Conservation (phyloP, 1,140 invertebrate genomes). For the Anastrepha obliqua region DNA sequence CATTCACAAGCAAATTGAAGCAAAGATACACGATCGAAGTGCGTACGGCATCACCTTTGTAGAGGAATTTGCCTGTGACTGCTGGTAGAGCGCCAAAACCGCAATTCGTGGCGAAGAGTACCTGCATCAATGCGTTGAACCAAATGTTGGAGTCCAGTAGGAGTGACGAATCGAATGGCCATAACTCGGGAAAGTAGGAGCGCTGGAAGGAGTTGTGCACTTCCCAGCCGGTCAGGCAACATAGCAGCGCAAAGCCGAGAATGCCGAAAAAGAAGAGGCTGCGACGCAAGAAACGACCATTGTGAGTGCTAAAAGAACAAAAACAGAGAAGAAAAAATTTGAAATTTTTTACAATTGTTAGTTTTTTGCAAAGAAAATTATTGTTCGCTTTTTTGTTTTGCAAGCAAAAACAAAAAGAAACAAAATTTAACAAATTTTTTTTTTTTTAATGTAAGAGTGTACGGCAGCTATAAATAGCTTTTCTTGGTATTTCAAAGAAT, state of each 20-base stretch:
- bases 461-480: neutral
- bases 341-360: no score
- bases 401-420: no score
- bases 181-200: constrained; percentile 69
- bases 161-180: constrained; percentile 62
- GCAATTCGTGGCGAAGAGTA: constrained; percentile 70
- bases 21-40: constrained; percentile 72
- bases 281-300: constrained; percentile 67
- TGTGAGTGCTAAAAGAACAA: constrained; percentile 67
- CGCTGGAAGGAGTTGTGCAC: constrained; percentile 67
- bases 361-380: no score
- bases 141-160: constrained; percentile 69
- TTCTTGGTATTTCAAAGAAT: no score
- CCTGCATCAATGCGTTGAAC: constrained; percentile 73
- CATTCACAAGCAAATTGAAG: constrained; percentile 72
- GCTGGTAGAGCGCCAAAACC: constrained; percentile 71
- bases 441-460: neutral
- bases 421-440: neutral
- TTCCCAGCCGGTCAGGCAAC: constrained; percentile 70
- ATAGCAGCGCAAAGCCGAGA: constrained; percentile 64
- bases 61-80: constrained; percentile 73
- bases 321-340: no score
- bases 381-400: no score
- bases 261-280: constrained; percentile 70
- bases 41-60: constrained; percentile 72